Evolutionary conservation across 2,113 vertebrate genomes (phyloP).

Genomic region (Rhinopithecus roxellana): DNA sequence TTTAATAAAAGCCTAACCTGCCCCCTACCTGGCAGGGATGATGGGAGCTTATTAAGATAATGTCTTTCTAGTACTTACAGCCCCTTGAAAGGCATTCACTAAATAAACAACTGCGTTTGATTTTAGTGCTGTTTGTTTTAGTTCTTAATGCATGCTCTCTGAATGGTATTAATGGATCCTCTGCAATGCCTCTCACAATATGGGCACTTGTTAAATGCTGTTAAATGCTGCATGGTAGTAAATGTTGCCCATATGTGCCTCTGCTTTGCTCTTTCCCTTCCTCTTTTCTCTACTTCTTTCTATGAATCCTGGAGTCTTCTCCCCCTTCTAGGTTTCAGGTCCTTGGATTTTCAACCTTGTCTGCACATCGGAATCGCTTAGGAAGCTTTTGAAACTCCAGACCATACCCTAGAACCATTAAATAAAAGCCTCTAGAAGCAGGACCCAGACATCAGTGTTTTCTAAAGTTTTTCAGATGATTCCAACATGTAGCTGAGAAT

Average conservation of each 20-base stretch:
- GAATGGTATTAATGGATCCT: slow-evolving; percentile 46
- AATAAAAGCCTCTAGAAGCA: not conserved
- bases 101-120: slow-evolving; percentile 55
- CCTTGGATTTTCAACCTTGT: not conserved
- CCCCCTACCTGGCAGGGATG: slow-evolving; percentile 59
- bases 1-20: slow-evolving; percentile 63
- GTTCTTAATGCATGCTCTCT: not conserved
- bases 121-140: slow-evolving; percentile 58
- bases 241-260: not conserved
- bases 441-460: not conserved
- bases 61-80: slow-evolving; percentile 46
- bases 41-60: slow-evolving; percentile 70
- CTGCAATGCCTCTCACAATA: not conserved
- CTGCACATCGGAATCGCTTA: not conserved
- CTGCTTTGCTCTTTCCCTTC: not conserved
- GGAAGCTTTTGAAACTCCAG: not conserved
- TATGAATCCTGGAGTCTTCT: not conserved
- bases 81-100: slow-evolving; percentile 63
- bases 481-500: not conserved
- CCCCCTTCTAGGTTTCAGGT: not conserved
- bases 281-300: not conserved
- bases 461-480: not conserved
- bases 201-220: not conserved
- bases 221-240: not conserved
- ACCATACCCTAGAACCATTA: not conserved